Evolutionary conservation across 2,888 invertebrate species (phyloP), one percentile per base, ranked within the genome.

Genomic region (Meteorus colon): DNA sequence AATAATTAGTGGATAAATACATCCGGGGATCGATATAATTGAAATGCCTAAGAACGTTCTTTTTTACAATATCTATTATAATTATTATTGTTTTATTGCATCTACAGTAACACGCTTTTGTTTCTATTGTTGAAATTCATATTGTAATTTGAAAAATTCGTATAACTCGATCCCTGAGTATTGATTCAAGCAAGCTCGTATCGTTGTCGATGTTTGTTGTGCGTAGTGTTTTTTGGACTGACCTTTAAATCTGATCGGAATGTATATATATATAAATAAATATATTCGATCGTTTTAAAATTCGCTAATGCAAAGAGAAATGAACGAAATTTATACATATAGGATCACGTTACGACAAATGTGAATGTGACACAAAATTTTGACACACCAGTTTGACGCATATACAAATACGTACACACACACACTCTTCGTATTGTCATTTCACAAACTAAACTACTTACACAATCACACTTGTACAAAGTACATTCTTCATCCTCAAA

Each of bases 171-270:
- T 70, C 69, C 37, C 73, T 75, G 73, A 75, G 75, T 76, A n/a
- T 75, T 66, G 67, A 70, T 63, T 19, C 62, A 19, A 62, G 27
- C 27, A 34, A 60, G 63, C 60, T 72, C 69, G 79, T 71, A 80
- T 79, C 77, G 75, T 76, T 79, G 79, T 80, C 78, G 76, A 80
- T 82, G 80, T 80, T 79, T 79, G 77, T 81, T 79, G 80, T 81
- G 79, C 74, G 82, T 82, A 81, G 81, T 79, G n/a, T 63, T 77
- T 77, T 78, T 78, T 77, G 66, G 77, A 78, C 75, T 79, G 77
- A 76, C 37, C 73, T 78, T 77, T 77, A 75, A 77, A 67, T 80
- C 67, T 80, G 71, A 68, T 78, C 71, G 73, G 75, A 79, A 77
- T 78, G 79, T 77, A 67, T 68, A 69, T 77, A 67, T 68, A 69